phyloP scores from a whole-genome alignment of 2,113 vertebrate genomes.

The Poecilia latipinna region DNA sequence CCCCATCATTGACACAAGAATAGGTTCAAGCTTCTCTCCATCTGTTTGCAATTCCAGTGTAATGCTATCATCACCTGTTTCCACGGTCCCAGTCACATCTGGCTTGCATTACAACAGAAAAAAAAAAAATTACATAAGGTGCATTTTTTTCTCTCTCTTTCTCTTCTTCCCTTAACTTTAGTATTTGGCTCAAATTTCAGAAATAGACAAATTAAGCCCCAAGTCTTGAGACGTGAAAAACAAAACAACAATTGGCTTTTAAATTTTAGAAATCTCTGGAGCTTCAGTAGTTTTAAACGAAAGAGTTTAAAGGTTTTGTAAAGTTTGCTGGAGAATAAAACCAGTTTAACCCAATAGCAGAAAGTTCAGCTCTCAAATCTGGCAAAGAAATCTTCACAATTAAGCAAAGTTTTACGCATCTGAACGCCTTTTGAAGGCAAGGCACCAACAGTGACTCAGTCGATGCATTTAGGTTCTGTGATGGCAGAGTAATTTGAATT shows the following conservation, averaged over 20 bases:
- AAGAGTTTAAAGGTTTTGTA: conserved; percentile 44
- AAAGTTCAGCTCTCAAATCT: conserved; percentile 39
- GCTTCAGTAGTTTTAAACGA: conserved; percentile 58
- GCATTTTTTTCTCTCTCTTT: conserved; percentile 76
- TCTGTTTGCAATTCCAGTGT: conserved; percentile 87
- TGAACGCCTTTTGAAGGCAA: conserved; percentile 29
- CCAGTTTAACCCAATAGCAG: conserved; percentile 52
- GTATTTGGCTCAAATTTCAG: conserved; percentile 81
- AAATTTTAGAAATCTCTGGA: conserved; percentile 64
- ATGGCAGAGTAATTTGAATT: conserved; percentile 4
- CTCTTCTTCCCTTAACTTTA: conserved; percentile 53
- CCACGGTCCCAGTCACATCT: conserved; percentile 87
- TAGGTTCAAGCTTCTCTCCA: conserved; percentile 79
- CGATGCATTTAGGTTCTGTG: conserved; percentile 11
- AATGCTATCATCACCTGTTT: conserved; percentile 96
- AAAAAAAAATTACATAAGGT: conserved; percentile 86
- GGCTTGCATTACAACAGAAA: conserved; percentile 82
- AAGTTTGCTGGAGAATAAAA: conserved; percentile 64
- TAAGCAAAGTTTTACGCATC: conserved; percentile 14
- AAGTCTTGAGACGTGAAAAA: conserved; percentile 50
- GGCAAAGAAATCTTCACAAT: conserved; percentile 35
- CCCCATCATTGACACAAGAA: conserved; percentile 77
- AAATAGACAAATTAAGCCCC: conserved; percentile 82
- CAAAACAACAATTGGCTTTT: conserved; percentile 66
- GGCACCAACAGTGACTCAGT: conserved; percentile 5